A percentile compares a stretch with the other conserved stretches of the same genome.
Evolutionary conservation across 2,113 vertebrate species (phyloP).

Genomic region (Scomber colias): DNA sequence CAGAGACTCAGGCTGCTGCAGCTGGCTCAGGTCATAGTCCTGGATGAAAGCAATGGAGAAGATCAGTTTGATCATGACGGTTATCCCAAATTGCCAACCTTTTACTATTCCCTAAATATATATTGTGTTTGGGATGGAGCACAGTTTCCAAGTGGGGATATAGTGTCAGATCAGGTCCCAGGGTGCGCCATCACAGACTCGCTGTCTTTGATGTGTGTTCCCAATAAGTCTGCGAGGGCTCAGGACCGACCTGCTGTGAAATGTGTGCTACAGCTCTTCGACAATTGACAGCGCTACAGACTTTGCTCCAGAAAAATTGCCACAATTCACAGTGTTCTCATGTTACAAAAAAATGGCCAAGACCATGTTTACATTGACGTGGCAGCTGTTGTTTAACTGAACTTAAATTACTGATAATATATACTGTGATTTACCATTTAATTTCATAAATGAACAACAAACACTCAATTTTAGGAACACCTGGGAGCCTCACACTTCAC

Average conservation of each 20-base stretch:
- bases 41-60: slow-evolving; percentile 44
- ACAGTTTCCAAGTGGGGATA: neutral
- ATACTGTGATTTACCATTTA: too few relatives aligned
- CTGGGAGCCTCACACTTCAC: neutral
- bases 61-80: neutral
- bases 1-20: slow-evolving; percentile 96
- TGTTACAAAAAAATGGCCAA: neutral
- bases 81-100: neutral
- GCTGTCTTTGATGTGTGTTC: slow-evolving; percentile 26
- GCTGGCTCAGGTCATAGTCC: slow-evolving; percentile 92
- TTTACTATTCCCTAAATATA: slow-evolving; percentile 2
- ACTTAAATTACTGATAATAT: neutral
- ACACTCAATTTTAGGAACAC: too few relatives aligned
- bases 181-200: neutral
- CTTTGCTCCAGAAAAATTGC: slow-evolving; percentile 21
- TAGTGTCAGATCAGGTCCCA: neutral
- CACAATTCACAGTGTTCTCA: slow-evolving; percentile 13
- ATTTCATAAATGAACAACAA: too few relatives aligned
- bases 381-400: neutral
- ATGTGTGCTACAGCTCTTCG: neutral
- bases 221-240: neutral
- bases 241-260: slow-evolving; percentile 34
- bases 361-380: neutral
- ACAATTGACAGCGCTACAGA: slow-evolving; percentile 14
- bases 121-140: neutral